A percentile compares a stretch with the other conserved stretches of the same genome.
Conservation (phyloP, 2,888 invertebrate genomes). For the Leucania comma region DNA sequence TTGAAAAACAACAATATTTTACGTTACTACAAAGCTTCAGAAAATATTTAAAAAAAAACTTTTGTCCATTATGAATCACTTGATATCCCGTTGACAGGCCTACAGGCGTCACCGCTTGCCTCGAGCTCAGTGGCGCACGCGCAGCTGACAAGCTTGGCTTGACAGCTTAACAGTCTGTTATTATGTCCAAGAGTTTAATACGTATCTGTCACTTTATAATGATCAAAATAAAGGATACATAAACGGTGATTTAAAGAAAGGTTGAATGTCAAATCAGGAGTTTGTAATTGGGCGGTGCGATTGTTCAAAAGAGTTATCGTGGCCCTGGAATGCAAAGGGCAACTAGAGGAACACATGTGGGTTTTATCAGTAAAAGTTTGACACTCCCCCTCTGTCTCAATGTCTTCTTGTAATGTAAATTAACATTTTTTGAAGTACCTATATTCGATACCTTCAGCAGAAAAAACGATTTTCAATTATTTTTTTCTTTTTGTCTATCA, state of each 20-base stretch:
- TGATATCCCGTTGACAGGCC: constrained; percentile 31
- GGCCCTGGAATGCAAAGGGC: too few species aligned
- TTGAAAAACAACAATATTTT: not conserved
- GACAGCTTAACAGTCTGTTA: constrained; percentile 26
- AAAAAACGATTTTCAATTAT: too few species aligned
- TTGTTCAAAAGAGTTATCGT: too few species aligned
- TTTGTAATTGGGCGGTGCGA: not conserved
- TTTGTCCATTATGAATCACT: constrained; percentile 32
- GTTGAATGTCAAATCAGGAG: not conserved
- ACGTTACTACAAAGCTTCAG: not conserved
- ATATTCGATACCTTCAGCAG: too few species aligned
- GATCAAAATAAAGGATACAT: not conserved
- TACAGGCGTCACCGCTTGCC: constrained; percentile 24
- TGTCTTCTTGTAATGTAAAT: too few species aligned
- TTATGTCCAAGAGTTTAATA: constrained; percentile 22
- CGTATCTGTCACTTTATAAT: constrained; percentile 12
- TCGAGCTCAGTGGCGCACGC: constrained; percentile 38
- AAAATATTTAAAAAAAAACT: not conserved
- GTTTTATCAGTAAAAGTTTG: too few species aligned
- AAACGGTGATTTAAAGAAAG: not conserved
- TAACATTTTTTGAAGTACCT: too few species aligned
- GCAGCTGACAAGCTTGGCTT: constrained; percentile 30
- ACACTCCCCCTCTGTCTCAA: too few species aligned
- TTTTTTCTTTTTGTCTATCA: too few species aligned
- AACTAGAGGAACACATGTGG: too few species aligned